Evolutionary conservation across 2,797 vertebrate genomes (phyloP).

Genomic region (Babyrousa celebensis): DNA sequence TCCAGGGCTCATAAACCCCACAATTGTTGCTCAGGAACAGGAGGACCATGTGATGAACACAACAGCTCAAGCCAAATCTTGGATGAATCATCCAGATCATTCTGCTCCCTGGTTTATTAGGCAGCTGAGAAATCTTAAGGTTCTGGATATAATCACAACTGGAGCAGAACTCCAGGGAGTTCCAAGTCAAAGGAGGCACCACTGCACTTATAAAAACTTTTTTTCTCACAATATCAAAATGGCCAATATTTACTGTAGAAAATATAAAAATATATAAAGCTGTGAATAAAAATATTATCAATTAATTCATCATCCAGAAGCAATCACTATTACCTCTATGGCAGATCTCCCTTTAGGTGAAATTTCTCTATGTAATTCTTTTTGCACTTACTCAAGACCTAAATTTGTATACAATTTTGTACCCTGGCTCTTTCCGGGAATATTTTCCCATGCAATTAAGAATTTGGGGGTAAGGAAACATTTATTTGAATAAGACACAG

Average conservation of each 20-base stretch:
- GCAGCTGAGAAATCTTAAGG: constrained; percentile 77
- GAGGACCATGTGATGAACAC: constrained; percentile 48
- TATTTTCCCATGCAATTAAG: background rate
- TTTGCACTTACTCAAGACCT: constrained; percentile 20
- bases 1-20: constrained; percentile 72
- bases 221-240: constrained; percentile 4
- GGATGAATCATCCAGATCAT: constrained; percentile 35
- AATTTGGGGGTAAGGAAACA: background rate
- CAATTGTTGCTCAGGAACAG: constrained; percentile 55
- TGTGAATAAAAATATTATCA: constrained; percentile 23
- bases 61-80: constrained; percentile 37
- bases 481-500: background rate
- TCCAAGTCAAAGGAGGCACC: constrained; percentile 10
- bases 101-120: constrained; percentile 77
- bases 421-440: background rate
- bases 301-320: constrained; percentile 41
- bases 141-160: constrained; percentile 69
- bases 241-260: constrained; percentile 4
- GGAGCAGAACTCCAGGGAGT: constrained; percentile 60
- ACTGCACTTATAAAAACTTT: background rate
- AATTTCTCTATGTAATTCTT: background rate
- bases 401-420: constrained; percentile 24
- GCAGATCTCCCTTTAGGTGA: background rate
- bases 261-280: constrained; percentile 1
- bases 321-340: background rate